A percentile compares a stretch with the other conserved stretches of the same genome.
Evolutionary conservation across 2,113 vertebrate species (phyloP).

Genomic region (Megaleporinus macrocephalus): DNA sequence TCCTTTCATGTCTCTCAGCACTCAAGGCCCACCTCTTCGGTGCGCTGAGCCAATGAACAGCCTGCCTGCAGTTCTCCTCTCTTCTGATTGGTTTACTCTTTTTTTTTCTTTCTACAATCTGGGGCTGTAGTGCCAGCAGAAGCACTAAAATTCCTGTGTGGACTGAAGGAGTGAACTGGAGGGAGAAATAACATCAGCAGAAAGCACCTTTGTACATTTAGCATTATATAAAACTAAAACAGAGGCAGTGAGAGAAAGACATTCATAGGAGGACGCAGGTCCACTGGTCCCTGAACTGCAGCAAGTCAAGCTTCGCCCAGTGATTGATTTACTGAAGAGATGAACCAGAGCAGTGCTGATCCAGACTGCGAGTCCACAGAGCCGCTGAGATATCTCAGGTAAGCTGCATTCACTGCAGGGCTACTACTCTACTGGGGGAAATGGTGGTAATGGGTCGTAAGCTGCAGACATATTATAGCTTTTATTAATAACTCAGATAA

Average conservation of each 20-base stretch:
- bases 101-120: not conserved
- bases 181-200: not conserved
- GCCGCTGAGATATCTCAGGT: constrained; percentile 51
- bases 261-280: no score
- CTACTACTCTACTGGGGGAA: not conserved
- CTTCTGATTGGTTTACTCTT: constrained; percentile 1
- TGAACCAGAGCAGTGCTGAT: constrained; percentile 34
- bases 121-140: not conserved
- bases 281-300: not conserved
- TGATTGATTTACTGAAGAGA: constrained; percentile 6
- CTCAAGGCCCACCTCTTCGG: not conserved
- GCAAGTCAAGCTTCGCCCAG: not conserved
- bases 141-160: not conserved
- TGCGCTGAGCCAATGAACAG: constrained; percentile 19
- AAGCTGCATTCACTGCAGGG: not conserved
- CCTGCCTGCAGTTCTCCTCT: not conserved
- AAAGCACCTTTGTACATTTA: no score
- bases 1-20: not conserved
- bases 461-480: not conserved
- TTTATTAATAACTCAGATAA: not conserved
- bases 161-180: not conserved
- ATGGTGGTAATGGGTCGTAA: not conserved
- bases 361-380: constrained; percentile 1
- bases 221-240: not conserved
- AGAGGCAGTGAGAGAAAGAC: no score